phyloP scores from a whole-genome alignment of 2,888 invertebrate genomes.

The Disparrhopalites patrizii region DNA sequence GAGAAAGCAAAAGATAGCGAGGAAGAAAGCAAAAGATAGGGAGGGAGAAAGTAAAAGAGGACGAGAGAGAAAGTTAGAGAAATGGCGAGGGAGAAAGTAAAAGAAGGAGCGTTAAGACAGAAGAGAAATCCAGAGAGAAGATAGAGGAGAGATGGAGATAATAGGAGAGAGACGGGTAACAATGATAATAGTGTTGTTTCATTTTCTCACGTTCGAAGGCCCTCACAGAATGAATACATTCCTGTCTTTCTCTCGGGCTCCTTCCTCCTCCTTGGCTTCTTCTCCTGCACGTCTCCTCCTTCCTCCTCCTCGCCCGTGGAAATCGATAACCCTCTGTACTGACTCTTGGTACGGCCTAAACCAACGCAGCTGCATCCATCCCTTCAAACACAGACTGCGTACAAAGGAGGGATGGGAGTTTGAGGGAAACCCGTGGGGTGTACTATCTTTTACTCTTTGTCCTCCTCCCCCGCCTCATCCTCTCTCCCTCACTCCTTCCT shows the following conservation, averaged over 20 bases:
- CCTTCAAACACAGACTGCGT: background rate
- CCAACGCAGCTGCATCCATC: background rate
- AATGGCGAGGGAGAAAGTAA: too few species aligned
- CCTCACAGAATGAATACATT: background rate
- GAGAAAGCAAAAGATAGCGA: too few species aligned
- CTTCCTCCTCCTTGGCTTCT: background rate
- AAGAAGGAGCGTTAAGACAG: background rate
- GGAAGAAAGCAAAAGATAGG: too few species aligned
- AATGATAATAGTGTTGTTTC: constrained; percentile 8
- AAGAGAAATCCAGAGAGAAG: background rate
- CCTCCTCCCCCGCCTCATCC: background rate
- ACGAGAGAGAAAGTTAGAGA: too few species aligned
- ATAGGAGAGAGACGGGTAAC: too few species aligned
- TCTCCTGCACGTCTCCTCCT: background rate
- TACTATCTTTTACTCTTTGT: too few species aligned
- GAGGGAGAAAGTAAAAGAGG: too few species aligned
- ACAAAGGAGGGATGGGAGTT: background rate
- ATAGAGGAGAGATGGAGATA: background rate
- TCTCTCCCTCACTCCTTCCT: too few species aligned
- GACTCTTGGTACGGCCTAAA: too few species aligned
- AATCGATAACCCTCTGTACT: background rate
- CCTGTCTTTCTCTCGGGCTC: background rate
- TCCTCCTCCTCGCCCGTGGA: background rate
- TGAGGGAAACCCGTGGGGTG: too few species aligned
- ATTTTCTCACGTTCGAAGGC: constrained; percentile 3